Evolutionary conservation across 2,888 invertebrate genomes (phyloP).

Genomic region (Netelia fuscicornis): DNA sequence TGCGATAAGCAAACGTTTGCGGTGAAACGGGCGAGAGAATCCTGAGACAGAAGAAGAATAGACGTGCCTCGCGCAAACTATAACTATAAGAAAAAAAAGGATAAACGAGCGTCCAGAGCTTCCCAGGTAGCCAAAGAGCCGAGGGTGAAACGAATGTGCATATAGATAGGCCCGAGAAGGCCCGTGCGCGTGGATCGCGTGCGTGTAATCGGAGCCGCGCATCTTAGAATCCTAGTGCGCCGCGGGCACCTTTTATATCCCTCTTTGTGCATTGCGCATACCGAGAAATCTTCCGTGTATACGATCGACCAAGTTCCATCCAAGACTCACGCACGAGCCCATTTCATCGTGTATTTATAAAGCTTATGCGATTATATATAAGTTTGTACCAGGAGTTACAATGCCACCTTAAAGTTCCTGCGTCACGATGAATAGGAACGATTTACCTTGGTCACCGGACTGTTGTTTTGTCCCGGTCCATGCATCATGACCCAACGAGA

Average conservation of each 20-base stretch:
- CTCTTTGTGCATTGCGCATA: constrained; percentile 74
- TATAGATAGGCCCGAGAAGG: constrained; percentile 9
- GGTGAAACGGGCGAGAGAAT: background rate
- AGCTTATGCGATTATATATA: background rate
- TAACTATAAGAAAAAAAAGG: background rate
- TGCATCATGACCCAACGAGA: constrained; percentile 51
- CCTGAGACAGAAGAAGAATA: constrained; percentile 11
- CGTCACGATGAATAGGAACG: constrained; percentile 58
- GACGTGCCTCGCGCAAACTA: background rate
- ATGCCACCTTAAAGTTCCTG: constrained; percentile 31
- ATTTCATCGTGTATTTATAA: background rate
- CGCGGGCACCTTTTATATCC: constrained; percentile 72
- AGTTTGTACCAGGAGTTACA: constrained; percentile 2
- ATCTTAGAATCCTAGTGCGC: constrained; percentile 74
- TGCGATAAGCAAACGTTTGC: constrained; percentile 56
- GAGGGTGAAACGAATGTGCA: constrained; percentile 6
- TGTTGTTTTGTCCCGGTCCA: constrained; percentile 35
- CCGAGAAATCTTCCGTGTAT: constrained; percentile 66
- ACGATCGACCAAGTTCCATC: constrained; percentile 53
- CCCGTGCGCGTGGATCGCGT: constrained; percentile 75
- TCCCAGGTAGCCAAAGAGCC: constrained; percentile 50
- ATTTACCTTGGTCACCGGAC: constrained; percentile 43
- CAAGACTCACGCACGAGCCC: constrained; percentile 54
- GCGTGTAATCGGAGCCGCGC: constrained; percentile 79
- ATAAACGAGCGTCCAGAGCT: constrained; percentile 44